Conservation (phyloP, 2,797 vertebrate genomes). For the Microctenopoma steveboyesi region DNA sequence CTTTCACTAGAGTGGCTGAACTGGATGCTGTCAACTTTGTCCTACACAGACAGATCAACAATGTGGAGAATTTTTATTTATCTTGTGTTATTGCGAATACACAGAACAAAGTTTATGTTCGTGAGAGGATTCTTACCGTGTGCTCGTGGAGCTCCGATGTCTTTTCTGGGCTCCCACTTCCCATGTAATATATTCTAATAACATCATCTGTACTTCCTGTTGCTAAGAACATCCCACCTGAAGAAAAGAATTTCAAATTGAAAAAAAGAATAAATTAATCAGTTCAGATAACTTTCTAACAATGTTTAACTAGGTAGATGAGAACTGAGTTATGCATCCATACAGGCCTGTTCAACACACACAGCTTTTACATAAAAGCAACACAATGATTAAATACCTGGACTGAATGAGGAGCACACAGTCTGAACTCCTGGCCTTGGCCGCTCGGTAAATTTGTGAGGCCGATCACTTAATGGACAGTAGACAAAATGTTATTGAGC, state of each 20-base stretch:
- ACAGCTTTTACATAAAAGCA: neutral
- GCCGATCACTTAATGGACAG: constrained; percentile 86
- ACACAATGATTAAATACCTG: constrained; percentile 82
- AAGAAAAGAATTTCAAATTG: constrained; percentile 3
- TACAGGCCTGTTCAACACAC: constrained; percentile 2
- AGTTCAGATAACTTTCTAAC: neutral
- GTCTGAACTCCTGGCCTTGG: constrained; percentile 95
- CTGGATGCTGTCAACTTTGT: constrained; percentile 98
- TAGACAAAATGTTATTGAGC: constrained; percentile 18
- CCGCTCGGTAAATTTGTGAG: constrained; percentile 94
- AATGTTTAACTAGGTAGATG: neutral
- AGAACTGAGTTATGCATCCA: neutral
- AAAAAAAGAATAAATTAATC: neutral
- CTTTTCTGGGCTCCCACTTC: constrained; percentile 93
- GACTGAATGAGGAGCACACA: constrained; percentile 97
- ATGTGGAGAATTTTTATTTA: neutral
- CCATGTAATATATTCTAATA: constrained; percentile 98
- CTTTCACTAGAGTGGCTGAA: constrained; percentile 94
- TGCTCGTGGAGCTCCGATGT: constrained; percentile 94
- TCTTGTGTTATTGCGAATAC: neutral
- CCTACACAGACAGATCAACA: constrained; percentile 77
- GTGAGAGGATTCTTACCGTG: constrained; percentile 82
- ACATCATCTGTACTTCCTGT: constrained; percentile 98
- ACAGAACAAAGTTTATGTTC: neutral
- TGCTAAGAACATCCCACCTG: constrained; percentile 97